Evolutionary conservation across 2,113 vertebrate genomes (phyloP).

Genomic region (Grantiella picta): DNA sequence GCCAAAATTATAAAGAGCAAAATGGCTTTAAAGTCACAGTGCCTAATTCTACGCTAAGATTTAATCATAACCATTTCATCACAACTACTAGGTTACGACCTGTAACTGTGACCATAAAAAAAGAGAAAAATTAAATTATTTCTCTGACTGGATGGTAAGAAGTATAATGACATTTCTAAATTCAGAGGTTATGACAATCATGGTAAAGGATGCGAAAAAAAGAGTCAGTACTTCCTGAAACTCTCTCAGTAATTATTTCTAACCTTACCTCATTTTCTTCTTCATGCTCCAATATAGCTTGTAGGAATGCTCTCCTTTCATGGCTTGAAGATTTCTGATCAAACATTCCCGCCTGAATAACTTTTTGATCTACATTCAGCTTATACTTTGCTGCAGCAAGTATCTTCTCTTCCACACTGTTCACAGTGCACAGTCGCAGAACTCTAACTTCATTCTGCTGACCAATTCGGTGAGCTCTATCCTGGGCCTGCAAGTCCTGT

Average conservation of each 20-base stretch:
- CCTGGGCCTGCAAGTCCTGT: slow-evolving; percentile 88
- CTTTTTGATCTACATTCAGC: slow-evolving; percentile 89
- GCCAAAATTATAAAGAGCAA: not conserved
- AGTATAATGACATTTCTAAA: not conserved
- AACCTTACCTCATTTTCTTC: slow-evolving; percentile 85
- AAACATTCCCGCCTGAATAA: slow-evolving; percentile 91
- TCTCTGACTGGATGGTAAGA: not conserved
- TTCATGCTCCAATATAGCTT: slow-evolving; percentile 87
- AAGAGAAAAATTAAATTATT: not conserved
- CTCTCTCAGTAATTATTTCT: not conserved
- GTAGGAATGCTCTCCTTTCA: slow-evolving; percentile 84
- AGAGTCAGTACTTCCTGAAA: not conserved
- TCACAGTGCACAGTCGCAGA: slow-evolving; percentile 85
- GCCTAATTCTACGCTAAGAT: not conserved
- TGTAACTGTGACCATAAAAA: not conserved
- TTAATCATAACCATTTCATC: not conserved
- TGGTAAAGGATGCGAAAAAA: not conserved
- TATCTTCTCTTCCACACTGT: slow-evolving; percentile 91
- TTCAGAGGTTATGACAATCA: not conserved
- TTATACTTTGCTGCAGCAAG: slow-evolving; percentile 89
- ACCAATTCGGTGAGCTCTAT: slow-evolving; percentile 86
- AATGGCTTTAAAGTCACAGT: not conserved
- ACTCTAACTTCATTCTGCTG: slow-evolving; percentile 90
- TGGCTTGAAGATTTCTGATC: slow-evolving; percentile 91
- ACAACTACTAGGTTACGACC: not conserved